Evolutionary conservation across 2,113 vertebrate species (phyloP).

Genomic region (Atrichornis clamosus): DNA sequence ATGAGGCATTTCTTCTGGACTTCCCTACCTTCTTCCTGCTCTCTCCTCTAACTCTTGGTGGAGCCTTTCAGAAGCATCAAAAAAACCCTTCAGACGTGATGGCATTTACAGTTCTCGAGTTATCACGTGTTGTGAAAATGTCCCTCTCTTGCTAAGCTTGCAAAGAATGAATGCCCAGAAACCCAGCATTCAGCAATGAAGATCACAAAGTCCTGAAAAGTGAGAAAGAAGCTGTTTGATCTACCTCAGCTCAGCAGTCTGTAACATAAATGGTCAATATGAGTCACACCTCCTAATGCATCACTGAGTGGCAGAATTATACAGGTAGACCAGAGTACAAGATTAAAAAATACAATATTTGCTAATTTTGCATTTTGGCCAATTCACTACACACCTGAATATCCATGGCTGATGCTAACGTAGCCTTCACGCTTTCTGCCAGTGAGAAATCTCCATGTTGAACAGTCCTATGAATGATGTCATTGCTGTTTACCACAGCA

Average conservation of each 20-base stretch:
- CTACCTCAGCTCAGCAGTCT: background rate
- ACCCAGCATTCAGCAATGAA: background rate
- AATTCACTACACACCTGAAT: constrained; percentile 82
- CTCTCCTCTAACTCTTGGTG: background rate
- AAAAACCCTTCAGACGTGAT: background rate
- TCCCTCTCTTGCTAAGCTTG: background rate
- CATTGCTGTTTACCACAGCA: constrained; percentile 86
- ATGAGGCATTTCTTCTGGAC: background rate
- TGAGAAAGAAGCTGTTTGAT: background rate
- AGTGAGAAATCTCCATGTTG: constrained; percentile 86
- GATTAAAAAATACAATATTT: background rate
- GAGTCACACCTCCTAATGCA: background rate
- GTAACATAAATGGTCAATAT: background rate
- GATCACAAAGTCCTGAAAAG: background rate
- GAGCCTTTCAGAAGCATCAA: background rate
- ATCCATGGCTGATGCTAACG: constrained; percentile 90
- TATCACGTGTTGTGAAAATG: background rate
- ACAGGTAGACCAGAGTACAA: background rate
- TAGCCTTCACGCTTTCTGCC: constrained; percentile 67
- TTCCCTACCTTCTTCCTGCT: background rate
- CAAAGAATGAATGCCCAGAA: background rate
- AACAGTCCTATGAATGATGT: constrained; percentile 83
- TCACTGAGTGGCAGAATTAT: background rate
- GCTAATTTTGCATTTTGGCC: background rate
- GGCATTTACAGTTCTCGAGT: background rate